phyloP scores from a whole-genome alignment of 2,888 invertebrate species.

The Quadroppia sp. region DNA sequence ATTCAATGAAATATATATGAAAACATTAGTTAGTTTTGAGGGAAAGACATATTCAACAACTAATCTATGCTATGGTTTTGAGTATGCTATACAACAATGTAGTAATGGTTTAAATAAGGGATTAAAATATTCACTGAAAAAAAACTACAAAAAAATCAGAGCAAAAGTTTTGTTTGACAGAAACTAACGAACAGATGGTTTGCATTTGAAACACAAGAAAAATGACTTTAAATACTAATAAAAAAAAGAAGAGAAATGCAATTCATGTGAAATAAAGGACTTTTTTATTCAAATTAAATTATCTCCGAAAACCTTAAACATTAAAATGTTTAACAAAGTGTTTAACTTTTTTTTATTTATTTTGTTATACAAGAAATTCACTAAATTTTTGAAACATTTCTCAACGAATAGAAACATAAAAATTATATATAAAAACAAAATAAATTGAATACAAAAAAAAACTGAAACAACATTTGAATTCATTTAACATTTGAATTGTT shows the following conservation, averaged over 20 bases:
- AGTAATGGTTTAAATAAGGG: too few species aligned
- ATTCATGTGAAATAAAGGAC: constrained; percentile 18
- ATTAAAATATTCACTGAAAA: not conserved
- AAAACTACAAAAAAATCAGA: not conserved
- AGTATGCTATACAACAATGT: not conserved
- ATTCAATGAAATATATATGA: not conserved
- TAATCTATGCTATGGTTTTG: not conserved
- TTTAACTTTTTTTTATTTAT: not conserved
- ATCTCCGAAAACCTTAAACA: constrained; percentile 21
- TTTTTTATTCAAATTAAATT: constrained; percentile 30
- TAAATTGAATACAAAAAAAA: not conserved
- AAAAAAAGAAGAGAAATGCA: not conserved
- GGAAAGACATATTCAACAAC: not conserved
- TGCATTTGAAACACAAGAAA: not conserved
- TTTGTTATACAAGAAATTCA: constrained; percentile 1
- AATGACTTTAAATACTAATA: constrained; percentile 4
- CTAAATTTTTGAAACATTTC: not conserved
- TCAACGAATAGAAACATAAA: not conserved
- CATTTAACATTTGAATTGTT: not conserved
- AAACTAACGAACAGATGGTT: constrained; percentile 13
- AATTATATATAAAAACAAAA: not conserved
- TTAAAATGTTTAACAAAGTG: constrained; percentile 29
- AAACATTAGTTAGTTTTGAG: not conserved
- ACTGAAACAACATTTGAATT: not conserved
- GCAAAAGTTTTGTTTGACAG: not conserved